phyloP scores from a whole-genome alignment of 2,113 vertebrate species.

The Sceloporus tristichus region DNA sequence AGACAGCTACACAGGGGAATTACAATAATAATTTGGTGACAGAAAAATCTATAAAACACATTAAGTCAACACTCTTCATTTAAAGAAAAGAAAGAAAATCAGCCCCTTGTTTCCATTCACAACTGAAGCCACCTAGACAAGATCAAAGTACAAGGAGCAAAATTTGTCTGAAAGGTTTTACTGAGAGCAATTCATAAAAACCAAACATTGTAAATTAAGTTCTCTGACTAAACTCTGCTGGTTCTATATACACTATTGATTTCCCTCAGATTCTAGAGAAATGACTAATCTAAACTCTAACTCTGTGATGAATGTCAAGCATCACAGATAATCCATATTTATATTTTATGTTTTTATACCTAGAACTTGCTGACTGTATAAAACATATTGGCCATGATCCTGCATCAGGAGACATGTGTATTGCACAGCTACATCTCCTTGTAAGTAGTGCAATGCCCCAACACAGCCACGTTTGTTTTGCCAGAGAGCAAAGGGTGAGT shows the following conservation, averaged over 20 bases:
- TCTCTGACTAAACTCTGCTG: conserved; percentile 59
- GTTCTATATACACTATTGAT: conserved; percentile 70
- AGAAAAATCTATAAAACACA: conserved; percentile 77
- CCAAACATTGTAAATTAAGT: conserved; percentile 60
- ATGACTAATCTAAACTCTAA: conserved; percentile 67
- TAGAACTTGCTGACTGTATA: conserved; percentile 45
- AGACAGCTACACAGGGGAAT: conserved; percentile 52
- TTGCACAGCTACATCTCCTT: no score
- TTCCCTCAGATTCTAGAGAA: conserved; percentile 66
- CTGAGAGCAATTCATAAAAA: conserved; percentile 65
- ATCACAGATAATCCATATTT: conserved; percentile 56
- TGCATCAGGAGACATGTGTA: no score
- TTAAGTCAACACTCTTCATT: conserved; percentile 61
- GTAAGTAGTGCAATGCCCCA: no score
- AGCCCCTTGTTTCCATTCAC: conserved; percentile 49
- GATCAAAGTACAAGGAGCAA: conserved; percentile 54
- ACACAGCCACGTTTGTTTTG: no score
- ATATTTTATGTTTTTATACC: conserved; percentile 59
- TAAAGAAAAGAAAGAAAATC: conserved; percentile 26
- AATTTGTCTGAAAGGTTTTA: conserved; percentile 62
- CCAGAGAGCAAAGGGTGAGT: no score
- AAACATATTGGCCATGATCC: not conserved
- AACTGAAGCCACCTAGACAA: conserved; percentile 50
- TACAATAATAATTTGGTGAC: conserved; percentile 69
- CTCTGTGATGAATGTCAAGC: conserved; percentile 69